A percentile compares a stretch with the other conserved stretches of the same genome.
These are phyloP conservation scores for Geotria australis DNA, from an alignment of 2,797 vertebrate species.

Conservation along the genomic window DNA sequence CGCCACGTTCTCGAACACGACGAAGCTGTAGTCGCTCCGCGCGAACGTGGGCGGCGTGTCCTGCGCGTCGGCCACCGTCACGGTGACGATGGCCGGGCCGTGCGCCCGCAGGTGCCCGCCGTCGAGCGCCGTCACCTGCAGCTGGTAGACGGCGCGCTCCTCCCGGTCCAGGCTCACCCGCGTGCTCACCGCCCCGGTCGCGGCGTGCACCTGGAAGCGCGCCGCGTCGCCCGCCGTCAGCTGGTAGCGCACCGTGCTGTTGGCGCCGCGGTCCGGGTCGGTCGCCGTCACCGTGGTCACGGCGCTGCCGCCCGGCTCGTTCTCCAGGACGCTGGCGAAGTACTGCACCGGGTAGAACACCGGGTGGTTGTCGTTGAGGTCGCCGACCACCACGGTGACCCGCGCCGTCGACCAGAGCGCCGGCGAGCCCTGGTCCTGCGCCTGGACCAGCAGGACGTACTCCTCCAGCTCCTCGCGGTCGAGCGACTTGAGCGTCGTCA, in stretches of 20 bases:
- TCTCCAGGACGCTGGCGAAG: constrained; percentile 79
- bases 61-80: constrained; percentile 76
- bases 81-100: constrained; percentile 52
- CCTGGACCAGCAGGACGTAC: constrained; percentile 46
- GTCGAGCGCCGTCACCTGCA: constrained; percentile 56
- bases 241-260: constrained; percentile 56
- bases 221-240: constrained; percentile 55
- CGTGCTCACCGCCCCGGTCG: constrained; percentile 49
- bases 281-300: constrained; percentile 49
- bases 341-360: constrained; percentile 84
- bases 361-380: constrained; percentile 78
- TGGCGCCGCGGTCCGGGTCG: constrained; percentile 51
- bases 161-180: constrained; percentile 55
- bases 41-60: constrained; percentile 69
- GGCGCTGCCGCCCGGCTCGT: constrained; percentile 54
- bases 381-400: constrained; percentile 49
- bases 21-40: constrained; percentile 56
- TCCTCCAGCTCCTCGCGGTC: constrained; percentile 58
- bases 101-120: constrained; percentile 44
- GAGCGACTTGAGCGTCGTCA: constrained; percentile 46
- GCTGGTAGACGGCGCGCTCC: constrained; percentile 61
- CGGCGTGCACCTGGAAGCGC: constrained; percentile 48
- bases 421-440: constrained; percentile 43
- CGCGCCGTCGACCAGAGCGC: constrained; percentile 34
- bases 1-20: constrained; percentile 79